Conservation (phyloP, 1,140 invertebrate genomes). For the Platyscapa corneri region DNA sequence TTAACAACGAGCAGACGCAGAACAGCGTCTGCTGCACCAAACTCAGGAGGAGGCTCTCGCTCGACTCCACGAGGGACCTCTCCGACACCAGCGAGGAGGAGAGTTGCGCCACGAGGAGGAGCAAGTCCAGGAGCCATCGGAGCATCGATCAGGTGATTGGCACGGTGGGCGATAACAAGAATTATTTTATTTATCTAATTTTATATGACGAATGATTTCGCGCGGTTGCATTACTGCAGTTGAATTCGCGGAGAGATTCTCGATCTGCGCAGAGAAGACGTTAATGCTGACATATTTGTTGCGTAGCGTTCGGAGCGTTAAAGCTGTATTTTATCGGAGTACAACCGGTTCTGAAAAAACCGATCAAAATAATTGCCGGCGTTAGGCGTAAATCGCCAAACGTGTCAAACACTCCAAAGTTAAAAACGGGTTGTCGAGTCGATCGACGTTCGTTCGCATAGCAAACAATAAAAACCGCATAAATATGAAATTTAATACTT, state of each 20-base stretch:
- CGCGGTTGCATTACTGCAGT: too few relatives aligned
- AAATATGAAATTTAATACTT: not conserved
- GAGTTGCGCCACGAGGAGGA: constrained; percentile 69
- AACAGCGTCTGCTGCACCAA: constrained; percentile 66
- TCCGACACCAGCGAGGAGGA: constrained; percentile 81
- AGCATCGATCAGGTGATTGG: constrained; percentile 78
- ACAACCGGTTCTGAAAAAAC: too few relatives aligned
- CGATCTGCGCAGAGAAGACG: too few relatives aligned
- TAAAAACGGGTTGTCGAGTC: too few relatives aligned
- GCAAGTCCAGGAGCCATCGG: constrained; percentile 77
- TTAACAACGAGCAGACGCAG: constrained; percentile 66
- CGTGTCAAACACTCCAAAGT: too few relatives aligned
- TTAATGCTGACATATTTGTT: too few relatives aligned
- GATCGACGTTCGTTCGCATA: not conserved
- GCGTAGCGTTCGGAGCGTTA: too few relatives aligned
- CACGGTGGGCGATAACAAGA: not conserved
- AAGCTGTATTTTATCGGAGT: too few relatives aligned
- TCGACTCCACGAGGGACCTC: constrained; percentile 82
- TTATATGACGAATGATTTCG: not conserved
- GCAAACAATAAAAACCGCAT: too few relatives aligned
- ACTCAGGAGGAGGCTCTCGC: constrained; percentile 77
- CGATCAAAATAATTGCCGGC: too few relatives aligned
- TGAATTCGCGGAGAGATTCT: too few relatives aligned
- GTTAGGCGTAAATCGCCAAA: too few relatives aligned
- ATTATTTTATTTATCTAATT: not conserved